Percentiles rank a stretch among this genome's conserved stretches.
These are phyloP conservation scores for Chaetophractus vellerosus DNA, from an alignment of 2,797 vertebrate species.

Conservation along the genomic window DNA sequence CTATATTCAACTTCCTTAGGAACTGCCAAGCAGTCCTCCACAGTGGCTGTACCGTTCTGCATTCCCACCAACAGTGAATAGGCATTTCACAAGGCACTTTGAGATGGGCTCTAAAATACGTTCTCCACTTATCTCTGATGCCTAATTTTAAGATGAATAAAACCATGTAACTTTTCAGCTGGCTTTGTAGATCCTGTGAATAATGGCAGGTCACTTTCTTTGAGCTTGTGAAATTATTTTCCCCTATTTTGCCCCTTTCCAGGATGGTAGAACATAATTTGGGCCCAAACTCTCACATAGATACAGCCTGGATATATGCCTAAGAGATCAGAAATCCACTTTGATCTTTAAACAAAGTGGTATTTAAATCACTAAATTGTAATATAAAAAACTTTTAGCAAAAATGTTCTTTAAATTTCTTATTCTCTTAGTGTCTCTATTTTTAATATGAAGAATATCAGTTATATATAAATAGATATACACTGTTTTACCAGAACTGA, in stretches of 20 bases:
- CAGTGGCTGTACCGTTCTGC: no score
- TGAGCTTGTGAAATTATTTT: neutral
- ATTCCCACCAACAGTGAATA: no score
- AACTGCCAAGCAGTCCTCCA: no score
- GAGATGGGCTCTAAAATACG: neutral
- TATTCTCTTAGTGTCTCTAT: neutral
- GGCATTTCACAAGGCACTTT: neutral
- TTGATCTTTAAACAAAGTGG: conserved; percentile 23
- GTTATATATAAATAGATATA: neutral
- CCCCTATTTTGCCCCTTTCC: neutral
- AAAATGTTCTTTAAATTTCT: neutral
- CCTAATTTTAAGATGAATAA: neutral
- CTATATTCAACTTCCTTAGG: no score
- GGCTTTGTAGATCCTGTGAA: neutral
- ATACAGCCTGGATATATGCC: neutral
- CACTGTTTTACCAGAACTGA: neutral
- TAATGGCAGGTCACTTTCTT: neutral
- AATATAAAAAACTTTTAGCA: neutral
- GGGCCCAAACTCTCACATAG: neutral
- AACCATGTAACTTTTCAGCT: neutral
- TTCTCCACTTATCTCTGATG: neutral
- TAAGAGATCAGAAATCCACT: conserved; percentile 1
- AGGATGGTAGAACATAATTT: neutral
- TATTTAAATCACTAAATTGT: neutral
- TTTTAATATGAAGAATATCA: conserved; percentile 18